Evolutionary conservation across 2,888 invertebrate species (phyloP).

Genomic region (Endotricha flammealis): DNA sequence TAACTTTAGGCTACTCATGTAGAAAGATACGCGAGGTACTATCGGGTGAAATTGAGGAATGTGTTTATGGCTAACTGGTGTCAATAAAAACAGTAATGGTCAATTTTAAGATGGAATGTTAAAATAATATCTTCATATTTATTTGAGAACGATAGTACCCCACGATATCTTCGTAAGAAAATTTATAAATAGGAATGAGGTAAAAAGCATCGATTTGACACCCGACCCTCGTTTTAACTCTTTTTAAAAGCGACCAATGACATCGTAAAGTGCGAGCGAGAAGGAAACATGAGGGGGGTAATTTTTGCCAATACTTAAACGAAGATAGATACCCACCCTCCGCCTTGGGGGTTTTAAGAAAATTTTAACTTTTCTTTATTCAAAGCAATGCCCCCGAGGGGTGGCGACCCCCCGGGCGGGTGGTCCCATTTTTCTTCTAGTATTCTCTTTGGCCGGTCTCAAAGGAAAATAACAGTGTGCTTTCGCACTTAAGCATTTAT

Average conservation of each 20-base stretch:
- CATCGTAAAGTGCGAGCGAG: constrained; percentile 50
- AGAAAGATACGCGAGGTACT: too few species aligned
- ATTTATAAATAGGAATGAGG: constrained; percentile 11
- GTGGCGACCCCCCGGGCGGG: constrained; percentile 26
- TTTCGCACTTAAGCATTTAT: constrained; percentile 68
- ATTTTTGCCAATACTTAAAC: constrained; percentile 77
- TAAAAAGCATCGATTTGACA: constrained; percentile 25
- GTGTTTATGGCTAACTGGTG: too few species aligned
- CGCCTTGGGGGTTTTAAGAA: constrained; percentile 59
- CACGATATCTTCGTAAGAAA: background rate
- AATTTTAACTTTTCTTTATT: constrained; percentile 79
- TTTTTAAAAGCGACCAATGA: constrained; percentile 61
- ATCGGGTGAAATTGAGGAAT: too few species aligned
- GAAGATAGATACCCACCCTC: constrained; percentile 69
- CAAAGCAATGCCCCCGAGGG: constrained; percentile 41
- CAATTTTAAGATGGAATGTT: too few species aligned
- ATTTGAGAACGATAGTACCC: too few species aligned
- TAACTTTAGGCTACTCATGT: too few species aligned
- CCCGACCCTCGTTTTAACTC: constrained; percentile 24
- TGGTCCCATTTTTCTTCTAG: constrained; percentile 61
- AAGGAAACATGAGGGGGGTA: constrained; percentile 43
- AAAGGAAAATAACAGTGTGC: constrained; percentile 64
- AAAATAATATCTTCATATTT: too few species aligned
- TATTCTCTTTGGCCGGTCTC: constrained; percentile 72
- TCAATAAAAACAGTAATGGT: too few species aligned